Percentiles rank a stretch among this genome's conserved stretches.
phyloP scores from a whole-genome alignment of 1,140 invertebrate genomes.

The Drosophila rufa region DNA sequence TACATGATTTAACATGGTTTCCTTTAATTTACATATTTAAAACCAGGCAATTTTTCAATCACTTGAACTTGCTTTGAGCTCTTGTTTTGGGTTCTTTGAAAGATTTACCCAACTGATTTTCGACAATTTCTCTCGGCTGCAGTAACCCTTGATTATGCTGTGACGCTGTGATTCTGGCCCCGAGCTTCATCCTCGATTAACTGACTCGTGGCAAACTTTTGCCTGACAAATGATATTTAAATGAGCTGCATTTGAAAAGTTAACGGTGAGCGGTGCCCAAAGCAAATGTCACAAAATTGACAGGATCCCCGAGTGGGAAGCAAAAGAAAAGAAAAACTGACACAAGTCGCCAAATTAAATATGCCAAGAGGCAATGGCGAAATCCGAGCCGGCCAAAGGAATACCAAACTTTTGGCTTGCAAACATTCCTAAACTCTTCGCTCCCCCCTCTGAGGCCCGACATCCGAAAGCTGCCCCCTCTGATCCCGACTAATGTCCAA shows the following conservation, averaged over 20 bases:
- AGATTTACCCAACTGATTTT: constrained; percentile 9
- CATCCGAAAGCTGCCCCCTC: background rate
- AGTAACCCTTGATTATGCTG: background rate
- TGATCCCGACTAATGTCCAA: constrained; percentile 40
- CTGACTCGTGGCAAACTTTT: constrained; percentile 45
- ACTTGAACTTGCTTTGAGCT: background rate
- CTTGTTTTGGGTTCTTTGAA: background rate
- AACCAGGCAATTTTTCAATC: constrained; percentile 9
- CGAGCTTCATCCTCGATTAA: constrained; percentile 38
- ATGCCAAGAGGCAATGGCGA: constrained; percentile 69
- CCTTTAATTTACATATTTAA: constrained; percentile 10
- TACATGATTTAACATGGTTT: background rate
- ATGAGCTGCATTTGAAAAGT: constrained; percentile 80
- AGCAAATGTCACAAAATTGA: constrained; percentile 67
- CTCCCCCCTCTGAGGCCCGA: background rate
- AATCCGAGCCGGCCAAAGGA: constrained; percentile 61
- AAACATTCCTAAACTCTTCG: constrained; percentile 66
- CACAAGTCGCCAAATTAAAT: constrained; percentile 78
- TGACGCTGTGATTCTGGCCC: background rate
- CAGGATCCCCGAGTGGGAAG: constrained; percentile 49
- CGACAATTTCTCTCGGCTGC: background rate
- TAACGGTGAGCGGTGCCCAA: constrained; percentile 40
- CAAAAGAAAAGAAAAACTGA: constrained; percentile 40
- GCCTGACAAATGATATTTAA: constrained; percentile 76
- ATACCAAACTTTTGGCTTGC: constrained; percentile 57